Conservation (phyloP, 2,113 vertebrate species). For the Plestiodon gilberti region DNA sequence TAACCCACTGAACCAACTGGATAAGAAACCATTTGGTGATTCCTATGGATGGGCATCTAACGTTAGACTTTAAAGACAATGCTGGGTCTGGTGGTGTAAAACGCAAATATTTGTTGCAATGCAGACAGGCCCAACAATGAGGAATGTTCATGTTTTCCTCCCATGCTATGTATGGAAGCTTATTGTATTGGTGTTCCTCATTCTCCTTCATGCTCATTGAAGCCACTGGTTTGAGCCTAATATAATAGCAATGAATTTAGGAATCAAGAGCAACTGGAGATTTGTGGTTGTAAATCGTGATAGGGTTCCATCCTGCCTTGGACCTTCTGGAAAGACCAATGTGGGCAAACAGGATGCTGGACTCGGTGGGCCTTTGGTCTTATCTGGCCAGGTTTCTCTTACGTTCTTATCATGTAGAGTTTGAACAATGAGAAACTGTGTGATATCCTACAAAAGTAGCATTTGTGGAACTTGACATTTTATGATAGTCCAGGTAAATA, state of each 20-base stretch:
- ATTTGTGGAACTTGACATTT: constrained; percentile 23
- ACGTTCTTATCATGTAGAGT: neutral
- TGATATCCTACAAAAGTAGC: constrained; percentile 27
- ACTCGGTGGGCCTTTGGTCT: too few relatives aligned
- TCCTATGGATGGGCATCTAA: neutral
- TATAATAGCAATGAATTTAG: constrained; percentile 33
- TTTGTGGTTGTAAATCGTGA: constrained; percentile 12
- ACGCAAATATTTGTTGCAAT: neutral
- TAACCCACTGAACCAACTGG: too few relatives aligned
- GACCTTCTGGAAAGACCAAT: too few relatives aligned
- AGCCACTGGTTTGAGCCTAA: neutral
- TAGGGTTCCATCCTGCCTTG: neutral
- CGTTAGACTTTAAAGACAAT: neutral
- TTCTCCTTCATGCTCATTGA: neutral
- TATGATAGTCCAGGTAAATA: constrained; percentile 21
- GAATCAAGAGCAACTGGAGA: neutral
- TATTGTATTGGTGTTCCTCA: neutral
- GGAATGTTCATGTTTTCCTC: too few relatives aligned
- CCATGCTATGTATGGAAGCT: too few relatives aligned
- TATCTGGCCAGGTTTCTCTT: too few relatives aligned
- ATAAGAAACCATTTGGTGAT: neutral
- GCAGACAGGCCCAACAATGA: too few relatives aligned
- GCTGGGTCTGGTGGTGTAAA: neutral
- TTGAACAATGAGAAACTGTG: constrained; percentile 18
- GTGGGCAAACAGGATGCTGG: too few relatives aligned